Evolutionary conservation across 2,797 vertebrate species (phyloP), one percentile per base, ranked within the genome.

Genomic region (Heterohyrax brucei): DNA sequence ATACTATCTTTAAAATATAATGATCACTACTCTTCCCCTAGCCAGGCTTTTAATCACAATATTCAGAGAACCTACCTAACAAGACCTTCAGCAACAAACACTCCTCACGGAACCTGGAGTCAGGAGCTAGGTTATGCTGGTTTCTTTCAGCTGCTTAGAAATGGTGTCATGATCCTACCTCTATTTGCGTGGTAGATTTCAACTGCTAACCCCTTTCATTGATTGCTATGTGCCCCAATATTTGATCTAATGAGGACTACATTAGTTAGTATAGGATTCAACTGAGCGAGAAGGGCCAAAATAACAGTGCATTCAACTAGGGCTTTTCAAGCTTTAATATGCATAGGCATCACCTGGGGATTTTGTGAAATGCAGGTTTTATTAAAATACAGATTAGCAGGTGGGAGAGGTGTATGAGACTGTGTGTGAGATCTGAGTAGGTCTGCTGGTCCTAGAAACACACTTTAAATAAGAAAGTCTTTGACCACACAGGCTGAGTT

Each of bases 151-250:
- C 3, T 30, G 16, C 10, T 80, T 62, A 10, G 24, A 5, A 2
- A 13, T 1, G 2, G 8, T 7, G 0, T 6, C 10, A 48, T 10
- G 13, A 10, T 48, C n/a, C 59, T 13, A 5, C 26, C 18, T 44
- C 2, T 0, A 30, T 4, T 1, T 14, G 18, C 7, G 1, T 4
- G 1, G 10, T 21, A 39, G 39, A 39, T 39, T 39, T 39, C 39
- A 39, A 39, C 39, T 39, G 39, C 39, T 39, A 39, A 39, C 39
- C 2, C 28, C 4, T 24, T 22, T 26, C 12, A 8, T 2, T 64
- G 50, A 16, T 44, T 24, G 10, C 21, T n/a, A 1, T 10, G 7
- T 6, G 13, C 22, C 10, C 7, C 7, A 70, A 70, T n/a, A 16
- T 59, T 39, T 22, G 46, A 56, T 21, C 59, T 72, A 4, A 72